These are phyloP conservation scores for Rhingia rostrata DNA, from an alignment of 2,888 invertebrate genomes.

Conservation along the genomic window DNA sequence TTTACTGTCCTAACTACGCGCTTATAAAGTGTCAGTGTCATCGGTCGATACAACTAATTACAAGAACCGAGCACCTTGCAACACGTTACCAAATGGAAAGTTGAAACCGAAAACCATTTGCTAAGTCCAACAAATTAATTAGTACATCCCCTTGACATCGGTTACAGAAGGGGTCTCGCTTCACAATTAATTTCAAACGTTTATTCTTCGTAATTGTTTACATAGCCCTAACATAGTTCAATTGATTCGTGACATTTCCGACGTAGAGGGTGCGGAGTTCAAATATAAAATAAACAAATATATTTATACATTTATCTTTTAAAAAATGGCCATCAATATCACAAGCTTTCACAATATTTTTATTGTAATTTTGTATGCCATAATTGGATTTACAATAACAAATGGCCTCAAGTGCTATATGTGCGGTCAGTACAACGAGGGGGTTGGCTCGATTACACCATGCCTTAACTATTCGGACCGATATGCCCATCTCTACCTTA, in stretches of 20 bases:
- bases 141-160: slow-evolving; percentile 65
- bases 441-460: slow-evolving; percentile 92
- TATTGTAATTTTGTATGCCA: slow-evolving; percentile 77
- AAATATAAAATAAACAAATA: neutral
- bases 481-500: slow-evolving; percentile 87
- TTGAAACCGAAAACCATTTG: slow-evolving; percentile 55
- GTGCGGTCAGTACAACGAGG: slow-evolving; percentile 93
- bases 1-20: slow-evolving; percentile 16
- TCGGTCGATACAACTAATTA: slow-evolving; percentile 32
- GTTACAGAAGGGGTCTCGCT: slow-evolving; percentile 54
- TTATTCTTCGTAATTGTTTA: slow-evolving; percentile 32
- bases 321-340: slow-evolving; percentile 67
- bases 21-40: slow-evolving; percentile 40
- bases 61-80: slow-evolving; percentile 37
- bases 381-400: slow-evolving; percentile 79
- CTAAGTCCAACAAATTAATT: slow-evolving; percentile 66
- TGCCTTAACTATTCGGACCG: slow-evolving; percentile 89
- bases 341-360: slow-evolving; percentile 76
- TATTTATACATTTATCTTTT: neutral
- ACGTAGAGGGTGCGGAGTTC: neutral
- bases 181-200: slow-evolving; percentile 58
- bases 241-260: slow-evolving; percentile 16
- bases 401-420: slow-evolving; percentile 87
- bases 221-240: slow-evolving; percentile 18
- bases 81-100: slow-evolving; percentile 42